Base-by-base conservation (phyloP, 2,113 vertebrate genomes). In the Dipodomys merriami region DNA sequence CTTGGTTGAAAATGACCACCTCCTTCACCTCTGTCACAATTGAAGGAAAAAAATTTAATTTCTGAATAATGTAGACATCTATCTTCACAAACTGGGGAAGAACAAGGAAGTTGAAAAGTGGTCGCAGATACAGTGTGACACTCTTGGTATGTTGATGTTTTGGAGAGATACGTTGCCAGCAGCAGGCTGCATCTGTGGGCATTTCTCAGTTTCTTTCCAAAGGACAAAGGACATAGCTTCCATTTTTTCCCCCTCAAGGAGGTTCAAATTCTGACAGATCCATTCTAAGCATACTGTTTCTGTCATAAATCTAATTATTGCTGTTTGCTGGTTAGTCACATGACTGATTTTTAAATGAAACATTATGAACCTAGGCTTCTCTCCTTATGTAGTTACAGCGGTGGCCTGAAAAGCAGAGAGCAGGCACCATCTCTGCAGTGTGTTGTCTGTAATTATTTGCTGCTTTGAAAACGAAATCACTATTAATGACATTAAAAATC, bases 401-500 rank as follows among this genome's bases (percentile, higher is more conserved):
- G 10, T 29, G 62, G 69, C 46, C 74, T n/a, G 79, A 68, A 39
- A 64, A 23, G 57, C 90, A 79, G 86, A 53, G 35, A 68, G 35
- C 33, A n/a, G 60, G 23, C 3, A 80, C 57, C 65, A 57, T 83
- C 87, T 60, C 60, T 69, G 65, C 81, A 67, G 27, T 85, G 73
- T 90, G 79, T 84, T 91, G 46, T 88, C 80, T 94, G 5, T 82
- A 86, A 95, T 96, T 83, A 95, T 33, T 86, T 83, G 86, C 39
- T 92, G 77, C 68, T 87, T 95, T 93, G 80, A 73, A 90, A 95
- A 86, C 16, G 20, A 87, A 90, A 91, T 94, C n/a, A 72, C 64
- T 88, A 23, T 69, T 85, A 91, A 92, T 89, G 33, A 46, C 18
- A 84, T 94, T 95, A 93, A 93, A 96, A 89, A 71, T 85, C 68